Percentiles rank a stretch among this genome's conserved stretches.
phyloP scores from a whole-genome alignment of 2,797 vertebrate species.

The Oreochromis mossambicus region DNA sequence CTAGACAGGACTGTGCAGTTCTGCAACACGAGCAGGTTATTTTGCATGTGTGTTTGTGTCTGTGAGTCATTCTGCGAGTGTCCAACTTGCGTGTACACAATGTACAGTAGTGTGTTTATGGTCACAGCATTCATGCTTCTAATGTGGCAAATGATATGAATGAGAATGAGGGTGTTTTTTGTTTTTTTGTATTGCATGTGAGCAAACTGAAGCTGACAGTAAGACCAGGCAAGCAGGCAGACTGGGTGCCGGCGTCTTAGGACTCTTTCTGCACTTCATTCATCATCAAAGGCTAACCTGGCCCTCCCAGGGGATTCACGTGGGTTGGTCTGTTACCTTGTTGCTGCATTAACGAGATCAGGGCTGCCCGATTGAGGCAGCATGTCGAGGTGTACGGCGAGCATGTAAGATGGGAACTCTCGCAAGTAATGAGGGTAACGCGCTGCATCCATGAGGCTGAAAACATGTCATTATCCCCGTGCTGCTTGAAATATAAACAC shows the following conservation, averaged over 20 bases:
- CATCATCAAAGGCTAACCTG: slow-evolving; percentile 56
- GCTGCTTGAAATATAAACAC: not conserved
- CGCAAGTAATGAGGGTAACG: not conserved
- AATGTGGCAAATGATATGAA: not conserved
- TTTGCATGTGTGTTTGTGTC: slow-evolving; percentile 8
- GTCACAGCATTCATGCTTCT: not conserved
- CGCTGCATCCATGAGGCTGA: not conserved
- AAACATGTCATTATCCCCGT: not conserved
- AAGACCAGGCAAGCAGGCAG: not conserved
- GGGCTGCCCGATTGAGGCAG: slow-evolving; percentile 13
- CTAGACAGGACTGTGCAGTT: slow-evolving; percentile 51
- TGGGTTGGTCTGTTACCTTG: slow-evolving; percentile 46
- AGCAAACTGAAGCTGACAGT: slow-evolving; percentile 1
- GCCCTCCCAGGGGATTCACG: slow-evolving; percentile 17
- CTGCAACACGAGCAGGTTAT: slow-evolving; percentile 23
- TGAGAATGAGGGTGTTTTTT: not conserved
- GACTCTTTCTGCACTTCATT: slow-evolving; percentile 17
- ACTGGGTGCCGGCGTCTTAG: slow-evolving; percentile 1
- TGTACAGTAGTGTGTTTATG: slow-evolving; percentile 23
- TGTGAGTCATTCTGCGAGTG: slow-evolving; percentile 6
- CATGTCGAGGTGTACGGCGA: not conserved
- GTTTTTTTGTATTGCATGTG: not conserved
- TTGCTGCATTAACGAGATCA: slow-evolving; percentile 61
- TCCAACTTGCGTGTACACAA: not conserved
- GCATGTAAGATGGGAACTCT: not conserved